phyloP scores from a whole-genome alignment of 2,888 invertebrate species.

The Drosophila birchii region DNA sequence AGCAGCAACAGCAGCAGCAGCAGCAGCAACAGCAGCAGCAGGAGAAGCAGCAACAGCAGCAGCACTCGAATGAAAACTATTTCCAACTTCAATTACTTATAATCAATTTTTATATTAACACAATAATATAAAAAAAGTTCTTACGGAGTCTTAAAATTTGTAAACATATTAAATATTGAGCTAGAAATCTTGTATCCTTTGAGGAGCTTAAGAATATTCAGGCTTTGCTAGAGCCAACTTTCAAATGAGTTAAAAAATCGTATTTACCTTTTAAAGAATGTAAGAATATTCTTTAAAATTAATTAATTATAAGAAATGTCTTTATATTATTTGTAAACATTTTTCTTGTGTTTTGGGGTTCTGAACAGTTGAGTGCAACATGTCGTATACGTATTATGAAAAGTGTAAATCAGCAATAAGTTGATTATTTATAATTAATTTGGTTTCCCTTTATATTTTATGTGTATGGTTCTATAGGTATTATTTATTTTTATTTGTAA shows the following conservation, averaged over 20 bases:
- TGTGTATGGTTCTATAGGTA: no score
- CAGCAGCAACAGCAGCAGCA: background rate
- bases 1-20: background rate
- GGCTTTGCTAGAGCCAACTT: background rate
- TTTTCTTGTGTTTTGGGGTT: background rate
- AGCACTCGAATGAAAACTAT: conserved; percentile 8
- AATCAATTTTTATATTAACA: background rate
- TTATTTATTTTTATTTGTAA: no score
- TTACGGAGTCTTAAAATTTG: no score
- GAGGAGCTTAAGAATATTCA: background rate
- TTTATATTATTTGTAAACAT: background rate
- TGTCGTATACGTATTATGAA: background rate
- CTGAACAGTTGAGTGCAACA: background rate
- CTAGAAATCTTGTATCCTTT: background rate
- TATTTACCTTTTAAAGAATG: background rate
- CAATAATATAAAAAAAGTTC: no score
- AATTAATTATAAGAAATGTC: background rate
- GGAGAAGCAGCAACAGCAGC: background rate
- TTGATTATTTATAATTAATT: no score
- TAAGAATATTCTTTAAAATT: background rate
- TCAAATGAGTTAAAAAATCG: background rate
- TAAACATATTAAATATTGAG: background rate
- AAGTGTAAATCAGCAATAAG: background rate
- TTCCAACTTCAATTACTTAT: background rate
- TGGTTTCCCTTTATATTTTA: background rate